Conservation (phyloP, 2,797 vertebrate species). For the Salmo trutta region DNA sequence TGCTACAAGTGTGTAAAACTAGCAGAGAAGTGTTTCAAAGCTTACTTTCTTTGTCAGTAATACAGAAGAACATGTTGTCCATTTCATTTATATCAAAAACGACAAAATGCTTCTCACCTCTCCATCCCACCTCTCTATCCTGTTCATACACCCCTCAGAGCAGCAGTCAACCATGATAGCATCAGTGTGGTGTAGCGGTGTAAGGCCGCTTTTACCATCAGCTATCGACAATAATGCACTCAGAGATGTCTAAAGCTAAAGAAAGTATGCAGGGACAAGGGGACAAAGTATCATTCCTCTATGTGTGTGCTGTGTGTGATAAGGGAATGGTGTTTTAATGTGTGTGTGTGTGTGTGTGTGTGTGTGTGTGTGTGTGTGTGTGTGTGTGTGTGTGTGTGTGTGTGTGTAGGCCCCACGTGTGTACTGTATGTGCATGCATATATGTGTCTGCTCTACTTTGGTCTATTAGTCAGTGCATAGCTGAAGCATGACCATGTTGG, state of each 20-base stretch:
- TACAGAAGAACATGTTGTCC: not conserved
- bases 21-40: constrained; percentile 8
- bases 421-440: constrained; percentile 9
- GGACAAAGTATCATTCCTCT: too few relatives aligned
- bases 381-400: not conserved
- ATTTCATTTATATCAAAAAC: not conserved
- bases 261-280: too few relatives aligned
- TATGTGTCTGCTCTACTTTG: constrained; percentile 2
- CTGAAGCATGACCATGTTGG: constrained; percentile 18
- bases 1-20: not conserved
- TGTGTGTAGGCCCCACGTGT: not conserved
- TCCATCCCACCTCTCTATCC: constrained; percentile 8
- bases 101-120: constrained; percentile 20
- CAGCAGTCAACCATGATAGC: not conserved
- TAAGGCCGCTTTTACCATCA: too few relatives aligned
- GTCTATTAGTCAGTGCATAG: too few relatives aligned
- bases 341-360: constrained; percentile 2
- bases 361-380: not conserved
- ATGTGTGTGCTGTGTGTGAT: too few relatives aligned
- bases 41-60: constrained; percentile 4
- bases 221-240: too few relatives aligned
- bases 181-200: not conserved
- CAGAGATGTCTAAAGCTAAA: too few relatives aligned
- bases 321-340: not conserved
- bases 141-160: not conserved